These are phyloP conservation scores for Aythya baeri DNA, from an alignment of 2,113 vertebrate species.

Conservation along the genomic window DNA sequence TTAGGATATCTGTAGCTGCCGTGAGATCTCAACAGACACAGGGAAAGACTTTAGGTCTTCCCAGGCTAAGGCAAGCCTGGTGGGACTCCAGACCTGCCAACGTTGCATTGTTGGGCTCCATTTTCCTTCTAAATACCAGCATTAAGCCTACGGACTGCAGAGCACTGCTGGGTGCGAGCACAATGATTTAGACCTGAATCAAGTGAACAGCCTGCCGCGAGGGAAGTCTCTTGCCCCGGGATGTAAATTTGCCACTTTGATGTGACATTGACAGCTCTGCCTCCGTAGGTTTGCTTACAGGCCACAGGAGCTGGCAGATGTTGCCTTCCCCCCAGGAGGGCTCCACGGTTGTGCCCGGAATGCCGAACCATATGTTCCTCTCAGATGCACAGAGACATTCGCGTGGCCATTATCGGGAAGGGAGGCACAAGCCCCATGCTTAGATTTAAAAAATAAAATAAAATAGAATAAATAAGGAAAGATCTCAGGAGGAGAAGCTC, in stretches of 20 bases:
- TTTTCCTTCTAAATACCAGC: fast-evolving
- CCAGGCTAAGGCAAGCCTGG: neutral
- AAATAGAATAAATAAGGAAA: neutral
- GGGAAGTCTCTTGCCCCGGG: neutral
- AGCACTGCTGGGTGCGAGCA: fast-evolving
- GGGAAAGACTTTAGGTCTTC: neutral
- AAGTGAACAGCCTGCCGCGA: fast-evolving
- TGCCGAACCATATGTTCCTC: neutral
- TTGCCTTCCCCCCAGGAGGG: neutral
- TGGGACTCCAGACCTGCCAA: neutral
- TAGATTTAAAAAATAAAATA: neutral
- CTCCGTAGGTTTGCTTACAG: neutral
- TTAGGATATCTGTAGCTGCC: fast-evolving
- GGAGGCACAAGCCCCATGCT: fast-evolving
- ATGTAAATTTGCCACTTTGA: neutral
- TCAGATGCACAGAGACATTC: neutral
- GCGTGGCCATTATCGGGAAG: neutral
- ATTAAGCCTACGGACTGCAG: fast-evolving
- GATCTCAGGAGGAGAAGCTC: neutral
- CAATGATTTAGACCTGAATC: neutral
- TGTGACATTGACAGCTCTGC: fast-evolving
- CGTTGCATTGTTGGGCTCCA: fast-evolving
- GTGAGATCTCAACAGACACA: neutral
- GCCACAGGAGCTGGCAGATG: neutral
- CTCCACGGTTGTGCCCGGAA: neutral